These are phyloP conservation scores for Amyelois transitella DNA, from an alignment of 1,140 invertebrate genomes.

Conservation along the genomic window DNA sequence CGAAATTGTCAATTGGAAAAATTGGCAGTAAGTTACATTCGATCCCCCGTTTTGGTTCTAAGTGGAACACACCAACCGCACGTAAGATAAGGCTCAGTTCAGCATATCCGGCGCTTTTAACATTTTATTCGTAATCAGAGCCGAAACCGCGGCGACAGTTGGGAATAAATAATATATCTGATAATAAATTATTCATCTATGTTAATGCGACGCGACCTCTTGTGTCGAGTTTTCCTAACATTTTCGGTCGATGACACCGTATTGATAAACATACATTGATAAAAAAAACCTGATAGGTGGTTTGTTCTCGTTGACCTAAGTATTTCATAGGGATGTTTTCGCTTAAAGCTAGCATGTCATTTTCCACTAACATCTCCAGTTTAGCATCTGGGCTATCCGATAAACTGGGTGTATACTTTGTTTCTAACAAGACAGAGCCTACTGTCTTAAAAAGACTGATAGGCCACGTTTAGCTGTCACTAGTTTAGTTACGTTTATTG, in stretches of 20 bases:
- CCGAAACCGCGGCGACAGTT: background rate
- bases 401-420: too few species aligned
- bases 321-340: too few species aligned
- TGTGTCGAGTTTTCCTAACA: constrained; percentile 17
- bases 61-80: background rate
- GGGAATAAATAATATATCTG: constrained; percentile 27
- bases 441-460: too few species aligned
- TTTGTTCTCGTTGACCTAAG: too few species aligned
- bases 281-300: background rate
- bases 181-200: constrained; percentile 49
- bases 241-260: constrained; percentile 12
- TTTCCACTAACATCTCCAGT: too few species aligned
- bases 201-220: constrained; percentile 20
- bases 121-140: constrained; percentile 5
- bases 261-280: constrained; percentile 24
- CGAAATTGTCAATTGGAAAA: too few species aligned
- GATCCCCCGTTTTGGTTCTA: background rate
- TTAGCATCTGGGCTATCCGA: too few species aligned
- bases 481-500: too few species aligned
- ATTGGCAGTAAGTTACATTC: too few species aligned
- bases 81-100: background rate
- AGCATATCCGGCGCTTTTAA: constrained; percentile 4
- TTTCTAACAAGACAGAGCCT: too few species aligned
- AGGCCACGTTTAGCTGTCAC: too few species aligned
- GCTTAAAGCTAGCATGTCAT: too few species aligned